Evolutionary conservation across 2,888 invertebrate species (phyloP), one percentile per base, ranked within the genome.

Genomic region (Asteroscopus sphinx): DNA sequence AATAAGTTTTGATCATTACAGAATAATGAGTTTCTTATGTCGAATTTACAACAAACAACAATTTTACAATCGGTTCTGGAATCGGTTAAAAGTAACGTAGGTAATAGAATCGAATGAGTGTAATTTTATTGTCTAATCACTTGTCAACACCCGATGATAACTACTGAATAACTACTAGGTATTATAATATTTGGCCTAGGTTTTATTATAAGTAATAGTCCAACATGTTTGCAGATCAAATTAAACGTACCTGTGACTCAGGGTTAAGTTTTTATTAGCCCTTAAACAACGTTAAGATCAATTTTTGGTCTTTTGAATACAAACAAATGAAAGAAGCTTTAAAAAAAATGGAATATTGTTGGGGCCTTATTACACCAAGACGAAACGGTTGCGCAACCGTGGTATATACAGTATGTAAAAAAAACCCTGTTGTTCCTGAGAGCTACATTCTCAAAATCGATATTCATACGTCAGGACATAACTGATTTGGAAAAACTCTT

Each of bases 111-210:
- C 25, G 48, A 58, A 68, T 62, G 68, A 59, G 49, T 61, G 59
- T 63, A 56, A 72, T 80, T 75, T 87, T 88, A 88, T 88, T 88
- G 89, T 88, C 88, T 86, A 85, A 74, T 87, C 88, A 88, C 88
- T 77, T 82, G 37, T 77, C 52, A 56, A 61, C 65, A 46, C 28
- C 54, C 47, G 58, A 68, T 64, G 57, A 57, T 58, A 49, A 51
- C 60, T 77, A 77, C 48, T 46, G 56, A 63, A 51, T 63, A 61
- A 56, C 51, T 65, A 66, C 28, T 62, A 62, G 56, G 37, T 69
- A 52, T 55, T 46, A 51, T 48, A 42, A 45, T 56, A 68, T 78
- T 76, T 73, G 66, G 76, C 73, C 67, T 78, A 69, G 42, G 53
- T 32, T 42, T 62, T 44, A 61, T 37, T 53, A 64, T 63, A 69